Conservation (phyloP, 2,797 vertebrate species). For the Coreius guichenoti region DNA sequence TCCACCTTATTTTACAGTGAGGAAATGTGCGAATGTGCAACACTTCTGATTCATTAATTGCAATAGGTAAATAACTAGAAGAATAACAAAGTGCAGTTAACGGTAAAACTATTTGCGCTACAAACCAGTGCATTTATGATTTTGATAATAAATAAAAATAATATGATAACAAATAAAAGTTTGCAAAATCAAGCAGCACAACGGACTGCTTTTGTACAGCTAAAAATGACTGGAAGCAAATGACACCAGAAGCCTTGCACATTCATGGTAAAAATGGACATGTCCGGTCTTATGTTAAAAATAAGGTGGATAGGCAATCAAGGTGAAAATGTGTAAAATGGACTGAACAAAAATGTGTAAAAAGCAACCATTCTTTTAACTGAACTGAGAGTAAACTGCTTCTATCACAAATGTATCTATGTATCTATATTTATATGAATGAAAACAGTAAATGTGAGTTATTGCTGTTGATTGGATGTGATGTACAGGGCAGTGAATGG, state of each 20-base stretch:
- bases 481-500: constrained; percentile 49
- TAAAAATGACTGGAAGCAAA: not conserved
- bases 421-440: not conserved
- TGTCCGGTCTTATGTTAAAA: not conserved
- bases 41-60: not conserved
- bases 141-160: not conserved
- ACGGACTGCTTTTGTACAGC: not conserved
- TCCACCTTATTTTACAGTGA: constrained; percentile 20
- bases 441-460: constrained; percentile 5
- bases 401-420: not conserved
- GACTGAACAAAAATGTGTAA: not conserved
- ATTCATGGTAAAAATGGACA: not conserved
- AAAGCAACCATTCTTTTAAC: not conserved
- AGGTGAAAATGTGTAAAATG: not conserved
- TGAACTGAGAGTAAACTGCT: not conserved
- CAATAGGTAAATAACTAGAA: not conserved
- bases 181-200: not conserved
- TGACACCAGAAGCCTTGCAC: not conserved
- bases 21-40: not conserved
- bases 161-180: not conserved
- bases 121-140: not conserved
- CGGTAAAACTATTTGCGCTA: too few relatives aligned
- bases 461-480: constrained; percentile 4
- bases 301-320: constrained; percentile 7
- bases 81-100: not conserved